Base-by-base conservation (phyloP, 2,797 vertebrate genomes). In the Phoebastria nigripes region DNA sequence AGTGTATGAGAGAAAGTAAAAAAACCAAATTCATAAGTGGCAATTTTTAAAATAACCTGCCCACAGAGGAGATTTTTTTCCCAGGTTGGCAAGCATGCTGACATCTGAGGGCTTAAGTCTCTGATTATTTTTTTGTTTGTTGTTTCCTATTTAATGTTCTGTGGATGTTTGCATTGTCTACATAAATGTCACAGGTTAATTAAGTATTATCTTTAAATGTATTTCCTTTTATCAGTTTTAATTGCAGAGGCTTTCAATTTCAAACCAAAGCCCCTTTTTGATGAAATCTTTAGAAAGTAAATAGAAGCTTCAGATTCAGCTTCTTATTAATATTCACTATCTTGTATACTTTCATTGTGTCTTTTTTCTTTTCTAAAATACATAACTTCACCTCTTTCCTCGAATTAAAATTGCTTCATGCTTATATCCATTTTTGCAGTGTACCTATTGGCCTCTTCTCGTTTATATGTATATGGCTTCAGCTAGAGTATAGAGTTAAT, bases 171-270 rank as follows among this genome's bases (percentile, higher is more conserved):
- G 83, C 28, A 22, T 46, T 95, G 56, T 65, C 86, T 91, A 37
- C 54, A 65, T 46, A 85, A 93, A 91, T 3, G 37, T 25, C 61
- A 87, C 19, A 24, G 74, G 76, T 87, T 93, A 93, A 96, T 92
- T 96, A 95, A 95, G 77, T 74, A 87, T 82, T 94, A 88, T 82
- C 47, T 89, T 93, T 92, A 87, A 92, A 95, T 85, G 41, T 92
- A 85, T 80, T 94, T 95, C 73, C 77, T 95, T 95, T 84, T 82
- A 89, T 73, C 74, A 77, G 33, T 90, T 94, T 92, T 95, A 96
- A 96, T 89, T 96, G 55, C 31, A 69, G 39, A 79, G 39, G n/a
- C 51, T 96, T 94, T 89, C 52, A n/a, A 73, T 92, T 96, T 92
- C 90, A 92, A 87, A 82, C 28, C 25, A 63, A 92, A 93, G 71